phyloP scores from a whole-genome alignment of 2,888 invertebrate species.

The Morpho deidamia region DNA sequence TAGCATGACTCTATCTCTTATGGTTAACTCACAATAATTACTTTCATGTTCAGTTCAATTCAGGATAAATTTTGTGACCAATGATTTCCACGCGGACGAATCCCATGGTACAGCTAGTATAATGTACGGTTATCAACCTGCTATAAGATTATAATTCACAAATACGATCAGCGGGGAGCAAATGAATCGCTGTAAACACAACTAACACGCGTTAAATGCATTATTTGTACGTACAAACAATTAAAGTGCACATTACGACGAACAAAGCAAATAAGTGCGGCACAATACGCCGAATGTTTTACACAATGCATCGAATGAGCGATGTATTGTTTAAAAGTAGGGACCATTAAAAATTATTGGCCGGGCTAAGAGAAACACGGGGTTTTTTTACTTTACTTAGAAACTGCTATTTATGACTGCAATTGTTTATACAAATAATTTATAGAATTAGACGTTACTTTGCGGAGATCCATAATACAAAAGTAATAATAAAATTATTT shows the following conservation, averaged over 20 bases:
- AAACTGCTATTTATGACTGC: conserved; percentile 33
- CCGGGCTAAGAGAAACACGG: conserved; percentile 34
- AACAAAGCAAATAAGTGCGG: conserved; percentile 57
- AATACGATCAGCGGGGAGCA: conserved; percentile 28
- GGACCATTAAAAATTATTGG: conserved; percentile 71
- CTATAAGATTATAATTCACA: conserved; percentile 10
- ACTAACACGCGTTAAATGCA: conserved; percentile 49
- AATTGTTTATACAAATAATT: background rate
- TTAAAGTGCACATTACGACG: conserved; percentile 58
- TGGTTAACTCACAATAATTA: no score
- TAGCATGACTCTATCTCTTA: no score
- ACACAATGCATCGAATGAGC: conserved; percentile 53
- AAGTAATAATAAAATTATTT: no score
- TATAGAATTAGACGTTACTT: no score
- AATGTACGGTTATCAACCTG: background rate
- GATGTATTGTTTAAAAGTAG: conserved; percentile 42
- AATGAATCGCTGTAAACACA: conserved; percentile 24
- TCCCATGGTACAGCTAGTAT: no score
- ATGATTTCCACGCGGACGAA: no score
- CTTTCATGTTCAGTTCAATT: no score
- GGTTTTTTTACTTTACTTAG: conserved; percentile 47
- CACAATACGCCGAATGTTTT: conserved; percentile 26
- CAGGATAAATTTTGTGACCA: no score
- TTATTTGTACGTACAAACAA: conserved; percentile 49
- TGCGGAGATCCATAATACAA: no score